Conservation (phyloP, 2,888 invertebrate species). For the Sclerodermus sp. region DNA sequence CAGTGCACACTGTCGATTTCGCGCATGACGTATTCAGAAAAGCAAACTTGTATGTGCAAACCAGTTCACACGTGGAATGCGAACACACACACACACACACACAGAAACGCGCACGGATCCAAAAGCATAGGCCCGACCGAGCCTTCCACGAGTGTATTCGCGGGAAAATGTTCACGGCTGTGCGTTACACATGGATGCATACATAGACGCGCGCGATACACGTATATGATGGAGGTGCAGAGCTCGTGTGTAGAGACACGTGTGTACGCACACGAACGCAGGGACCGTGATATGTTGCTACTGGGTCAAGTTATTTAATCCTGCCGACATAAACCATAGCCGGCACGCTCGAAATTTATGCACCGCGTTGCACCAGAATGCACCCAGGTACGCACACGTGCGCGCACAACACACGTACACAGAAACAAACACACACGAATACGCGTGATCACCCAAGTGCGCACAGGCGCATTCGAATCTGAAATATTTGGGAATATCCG, state of each 20-base stretch:
- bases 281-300: constrained; percentile 48
- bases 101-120: no score
- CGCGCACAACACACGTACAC: neutral
- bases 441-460: no score
- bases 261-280: no score
- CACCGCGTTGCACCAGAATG: constrained; percentile 34
- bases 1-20: no score
- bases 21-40: no score
- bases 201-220: no score
- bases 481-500: constrained; percentile 23
- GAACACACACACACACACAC: constrained; percentile 14
- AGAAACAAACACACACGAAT: no score
- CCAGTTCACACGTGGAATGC: constrained; percentile 1
- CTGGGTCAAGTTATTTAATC: constrained; percentile 57
- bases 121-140: no score
- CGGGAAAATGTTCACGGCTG: neutral
- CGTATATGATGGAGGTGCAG: no score
- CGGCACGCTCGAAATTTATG: constrained; percentile 46
- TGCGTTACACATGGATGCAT: no score
- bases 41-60: no score
- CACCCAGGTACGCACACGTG: constrained; percentile 9
- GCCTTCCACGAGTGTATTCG: neutral
- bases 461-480: constrained; percentile 2
- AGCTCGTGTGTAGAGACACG: no score
- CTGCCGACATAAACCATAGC: constrained; percentile 49